Base-by-base conservation (phyloP, 2,797 vertebrate genomes). In the Girardinus metallicus region DNA sequence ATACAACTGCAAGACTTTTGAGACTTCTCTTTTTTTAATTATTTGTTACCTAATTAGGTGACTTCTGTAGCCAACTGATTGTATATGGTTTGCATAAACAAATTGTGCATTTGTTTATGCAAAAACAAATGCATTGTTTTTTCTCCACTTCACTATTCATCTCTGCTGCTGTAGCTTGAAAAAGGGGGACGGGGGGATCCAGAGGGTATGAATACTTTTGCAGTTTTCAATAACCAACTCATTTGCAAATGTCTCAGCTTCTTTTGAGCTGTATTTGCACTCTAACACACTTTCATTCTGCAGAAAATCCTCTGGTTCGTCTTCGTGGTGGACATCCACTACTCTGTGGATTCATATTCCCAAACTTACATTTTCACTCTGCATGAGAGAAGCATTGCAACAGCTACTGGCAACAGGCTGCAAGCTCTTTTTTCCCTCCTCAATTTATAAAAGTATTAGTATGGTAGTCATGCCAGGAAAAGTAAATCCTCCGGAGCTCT, bases 331-430 rank as follows among this genome's bases (percentile, higher is more conserved):
- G 88, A 83, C 86, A 86, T 92, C 68, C 89, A 74, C 84, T 89
- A 90, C 78, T 86, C 83, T 77, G 78, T 78, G 80, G 78, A 84
- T 89, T 87, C 82, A 80, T 88, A 81, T 87, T 91, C 80, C 88
- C 83, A 74, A 82, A 51, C 76, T 77, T 78, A 87, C 83, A 85
- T 92, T 87, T 89, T 88, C 79, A 82, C 87, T 91, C 86, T 85
- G 85, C 88, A 88, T 85, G 88, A 91, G 91, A 92, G 80, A 85
- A 87, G 79, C 81, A 85, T 94, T 93, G 91, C 92, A 93, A 93
- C 88, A 94, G 90, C 84, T 86, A 84, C 89, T 95, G 95, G 94
- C 95, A 92, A 80, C 80, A 47, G 76, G 90, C 89, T 90, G 84
- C 87, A 90, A 87, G 76, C 60, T 86, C 57, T 88, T 91, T 91